Evolutionary conservation across 2,888 invertebrate species (phyloP).

Genomic region (Tanytarsus gracilentus): DNA sequence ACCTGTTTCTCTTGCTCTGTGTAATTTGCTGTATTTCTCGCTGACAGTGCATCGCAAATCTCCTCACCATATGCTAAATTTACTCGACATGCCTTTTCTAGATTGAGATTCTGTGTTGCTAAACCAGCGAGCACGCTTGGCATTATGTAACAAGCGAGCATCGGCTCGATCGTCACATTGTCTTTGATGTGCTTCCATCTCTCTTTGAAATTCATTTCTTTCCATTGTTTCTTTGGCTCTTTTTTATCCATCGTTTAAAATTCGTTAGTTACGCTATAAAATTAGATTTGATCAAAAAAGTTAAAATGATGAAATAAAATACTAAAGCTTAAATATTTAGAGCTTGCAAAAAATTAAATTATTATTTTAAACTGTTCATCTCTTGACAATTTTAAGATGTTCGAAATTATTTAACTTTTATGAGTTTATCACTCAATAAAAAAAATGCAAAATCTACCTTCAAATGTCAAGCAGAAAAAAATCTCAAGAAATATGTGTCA

Average conservation of each 20-base stretch:
- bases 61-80: slow-evolving; percentile 63
- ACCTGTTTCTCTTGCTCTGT: slow-evolving; percentile 54
- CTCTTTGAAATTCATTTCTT: slow-evolving; percentile 42
- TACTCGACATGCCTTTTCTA: slow-evolving; percentile 79
- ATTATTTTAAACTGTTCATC: too few relatives aligned
- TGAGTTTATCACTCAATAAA: too few relatives aligned
- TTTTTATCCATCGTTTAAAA: not conserved
- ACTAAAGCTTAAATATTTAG: too few relatives aligned
- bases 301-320: not conserved
- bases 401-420: too few relatives aligned
- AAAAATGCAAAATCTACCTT: too few relatives aligned
- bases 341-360: too few relatives aligned
- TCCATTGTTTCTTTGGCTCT: slow-evolving; percentile 34
- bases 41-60: slow-evolving; percentile 67
- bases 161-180: slow-evolving; percentile 58
- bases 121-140: slow-evolving; percentile 56
- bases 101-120: slow-evolving; percentile 74
- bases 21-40: slow-evolving; percentile 56
- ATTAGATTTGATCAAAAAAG: not conserved
- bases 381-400: too few relatives aligned
- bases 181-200: slow-evolving; percentile 45
- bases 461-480: too few relatives aligned
- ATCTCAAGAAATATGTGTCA: too few relatives aligned
- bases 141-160: slow-evolving; percentile 53
- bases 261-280: not conserved